These are phyloP conservation scores for Aromia moschata DNA, from an alignment of 2,888 invertebrate genomes.

Conservation along the genomic window DNA sequence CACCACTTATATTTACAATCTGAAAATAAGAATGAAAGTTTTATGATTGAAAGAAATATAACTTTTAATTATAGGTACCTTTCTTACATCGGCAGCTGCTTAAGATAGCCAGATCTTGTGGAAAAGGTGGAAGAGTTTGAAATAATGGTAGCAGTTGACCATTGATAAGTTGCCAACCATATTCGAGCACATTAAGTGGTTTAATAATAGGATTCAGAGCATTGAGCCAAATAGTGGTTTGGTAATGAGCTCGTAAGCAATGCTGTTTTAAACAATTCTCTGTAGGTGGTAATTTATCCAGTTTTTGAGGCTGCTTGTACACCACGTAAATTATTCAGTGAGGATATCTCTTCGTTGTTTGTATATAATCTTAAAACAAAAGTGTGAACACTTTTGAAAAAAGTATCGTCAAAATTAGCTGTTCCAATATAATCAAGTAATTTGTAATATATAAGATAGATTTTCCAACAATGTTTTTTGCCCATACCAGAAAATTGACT, in stretches of 20 bases:
- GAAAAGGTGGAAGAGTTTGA: not conserved
- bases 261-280: conserved; percentile 18
- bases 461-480: conserved; percentile 34
- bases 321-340: conserved; percentile 7
- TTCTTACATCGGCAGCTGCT: not conserved
- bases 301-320: conserved; percentile 14
- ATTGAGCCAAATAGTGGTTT: conserved; percentile 18
- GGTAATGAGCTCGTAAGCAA: conserved; percentile 15
- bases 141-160: not conserved
- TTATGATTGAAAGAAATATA: no score
- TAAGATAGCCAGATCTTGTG: not conserved
- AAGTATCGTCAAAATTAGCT: not conserved
- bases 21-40: no score
- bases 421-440: not conserved
- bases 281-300: conserved; percentile 25
- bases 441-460: conserved; percentile 10
- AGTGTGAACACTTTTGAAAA: not conserved
- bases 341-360: not conserved
- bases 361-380: conserved; percentile 23
- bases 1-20: no score
- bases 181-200: not conserved
- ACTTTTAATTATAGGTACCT: no score
- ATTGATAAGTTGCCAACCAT: not conserved
- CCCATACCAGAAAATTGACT: conserved; percentile 34
- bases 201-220: conserved; percentile 3